phyloP scores from a whole-genome alignment of 2,888 invertebrate genomes.

The Caenorhabditis becei region DNA sequence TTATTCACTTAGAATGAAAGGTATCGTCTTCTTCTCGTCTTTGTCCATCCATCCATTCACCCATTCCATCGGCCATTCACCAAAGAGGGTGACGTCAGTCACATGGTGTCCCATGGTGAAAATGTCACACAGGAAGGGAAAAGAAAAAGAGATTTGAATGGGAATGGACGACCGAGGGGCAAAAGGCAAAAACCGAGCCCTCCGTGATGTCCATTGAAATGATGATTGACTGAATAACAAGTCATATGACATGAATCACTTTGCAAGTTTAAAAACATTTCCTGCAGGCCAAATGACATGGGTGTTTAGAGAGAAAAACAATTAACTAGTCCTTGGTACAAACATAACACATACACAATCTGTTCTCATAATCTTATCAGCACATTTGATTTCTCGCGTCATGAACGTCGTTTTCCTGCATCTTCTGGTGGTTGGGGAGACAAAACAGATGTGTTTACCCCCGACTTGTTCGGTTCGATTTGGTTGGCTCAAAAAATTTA shows the following conservation, averaged over 20 bases:
- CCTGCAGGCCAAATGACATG: neutral
- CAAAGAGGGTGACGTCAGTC: neutral
- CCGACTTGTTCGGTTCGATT: neutral
- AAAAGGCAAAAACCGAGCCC: neutral
- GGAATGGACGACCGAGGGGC: neutral
- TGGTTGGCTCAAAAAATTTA: constrained; percentile 3
- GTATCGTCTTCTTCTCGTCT: neutral
- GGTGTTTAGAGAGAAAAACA: neutral
- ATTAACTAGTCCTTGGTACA: neutral
- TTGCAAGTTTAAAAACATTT: constrained; percentile 4
- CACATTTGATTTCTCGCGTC: neutral
- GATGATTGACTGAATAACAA: constrained; percentile 10
- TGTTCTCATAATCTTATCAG: constrained; percentile 7
- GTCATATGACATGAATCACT: constrained; percentile 9
- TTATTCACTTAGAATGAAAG: neutral
- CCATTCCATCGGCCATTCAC: neutral
- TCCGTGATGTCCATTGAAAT: constrained; percentile 6
- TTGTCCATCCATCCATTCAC: neutral
- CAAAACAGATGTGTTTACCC: constrained; percentile 9
- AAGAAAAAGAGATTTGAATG: constrained; percentile 10
- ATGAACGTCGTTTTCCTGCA: neutral
- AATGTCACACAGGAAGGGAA: constrained; percentile 5
- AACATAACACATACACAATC: neutral
- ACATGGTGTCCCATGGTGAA: constrained; percentile 10
- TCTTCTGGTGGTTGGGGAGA: neutral